Percentiles rank a stretch among this genome's conserved stretches.
Conservation (phyloP, 2,888 invertebrate genomes). For the Cancer borealis region DNA sequence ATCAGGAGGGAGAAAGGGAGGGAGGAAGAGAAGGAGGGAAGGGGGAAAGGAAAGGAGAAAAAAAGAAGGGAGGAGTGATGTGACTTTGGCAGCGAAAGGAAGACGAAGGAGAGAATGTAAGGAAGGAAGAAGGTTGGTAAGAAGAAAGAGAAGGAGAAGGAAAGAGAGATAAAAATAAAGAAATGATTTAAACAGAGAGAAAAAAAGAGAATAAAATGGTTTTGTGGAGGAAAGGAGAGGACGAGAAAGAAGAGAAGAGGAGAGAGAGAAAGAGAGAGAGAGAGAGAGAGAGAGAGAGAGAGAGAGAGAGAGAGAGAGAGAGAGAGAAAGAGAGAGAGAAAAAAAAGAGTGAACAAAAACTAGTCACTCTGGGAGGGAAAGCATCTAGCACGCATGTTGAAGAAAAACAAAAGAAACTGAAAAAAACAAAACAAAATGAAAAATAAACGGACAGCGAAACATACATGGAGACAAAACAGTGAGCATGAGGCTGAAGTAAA, state of each 20-base stretch:
- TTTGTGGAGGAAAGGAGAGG: background rate
- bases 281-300: background rate
- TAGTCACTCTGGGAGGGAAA: background rate
- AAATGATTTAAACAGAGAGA: background rate
- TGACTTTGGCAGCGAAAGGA: background rate
- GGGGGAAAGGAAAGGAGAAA: background rate
- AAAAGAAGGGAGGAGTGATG: background rate
- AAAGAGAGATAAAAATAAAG: background rate
- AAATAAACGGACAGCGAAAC: background rate
- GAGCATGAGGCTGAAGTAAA: background rate
- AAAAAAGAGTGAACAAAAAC: background rate
- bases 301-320: background rate
- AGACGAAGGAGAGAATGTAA: background rate
- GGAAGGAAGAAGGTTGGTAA: background rate
- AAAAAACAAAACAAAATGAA: background rate
- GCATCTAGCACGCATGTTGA: background rate
- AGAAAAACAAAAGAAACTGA: background rate
- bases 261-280: constrained; percentile 12
- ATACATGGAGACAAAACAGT: background rate
- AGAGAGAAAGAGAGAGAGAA: background rate
- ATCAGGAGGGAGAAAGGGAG: background rate
- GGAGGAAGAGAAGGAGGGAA: background rate
- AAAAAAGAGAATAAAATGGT: no score
- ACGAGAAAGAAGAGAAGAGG: background rate
- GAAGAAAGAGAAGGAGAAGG: background rate